These are phyloP conservation scores for Tenthredo distinguenda DNA, from an alignment of 2,888 invertebrate genomes.

Conservation along the genomic window DNA sequence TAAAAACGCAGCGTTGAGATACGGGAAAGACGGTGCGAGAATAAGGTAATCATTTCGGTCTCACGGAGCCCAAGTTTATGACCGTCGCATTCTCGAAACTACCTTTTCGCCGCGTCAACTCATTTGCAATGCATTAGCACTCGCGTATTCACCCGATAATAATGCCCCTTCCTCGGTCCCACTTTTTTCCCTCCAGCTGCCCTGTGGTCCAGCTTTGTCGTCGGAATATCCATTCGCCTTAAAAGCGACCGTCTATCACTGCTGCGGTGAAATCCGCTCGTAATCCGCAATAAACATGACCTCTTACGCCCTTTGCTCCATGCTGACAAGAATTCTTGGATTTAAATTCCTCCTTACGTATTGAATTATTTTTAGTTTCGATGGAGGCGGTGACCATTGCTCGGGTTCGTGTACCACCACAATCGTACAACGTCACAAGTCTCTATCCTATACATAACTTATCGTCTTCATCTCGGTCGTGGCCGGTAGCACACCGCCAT, in stretches of 20 bases:
- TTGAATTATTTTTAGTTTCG: background rate
- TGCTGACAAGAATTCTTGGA: conserved; percentile 6
- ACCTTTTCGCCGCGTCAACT: conserved; percentile 23
- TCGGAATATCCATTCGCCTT: background rate
- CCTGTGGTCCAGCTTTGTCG: background rate
- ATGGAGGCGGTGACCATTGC: background rate
- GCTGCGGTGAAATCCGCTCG: background rate
- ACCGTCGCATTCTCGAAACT: conserved; percentile 7
- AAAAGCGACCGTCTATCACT: conserved; percentile 5
- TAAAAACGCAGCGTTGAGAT: background rate
- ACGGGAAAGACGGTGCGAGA: background rate
- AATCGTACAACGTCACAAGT: conserved; percentile 27
- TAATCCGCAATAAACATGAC: conserved; percentile 26
- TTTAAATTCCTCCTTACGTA: background rate
- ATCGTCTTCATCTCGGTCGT: conserved; percentile 59
- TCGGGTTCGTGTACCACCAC: conserved; percentile 4
- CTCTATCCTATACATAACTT: conserved; percentile 16
- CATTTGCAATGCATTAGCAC: conserved; percentile 46
- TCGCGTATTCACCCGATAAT: conserved; percentile 25
- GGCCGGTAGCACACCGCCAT: conserved; percentile 61
- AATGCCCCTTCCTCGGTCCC: background rate
- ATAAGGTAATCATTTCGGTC: conserved; percentile 11
- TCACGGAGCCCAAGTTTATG: conserved; percentile 22
- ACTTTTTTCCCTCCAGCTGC: background rate
- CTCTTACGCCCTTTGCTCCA: background rate